phyloP scores from a whole-genome alignment of 92 coral and sea anemone genomes.

The Bergia puertoricense region DNA sequence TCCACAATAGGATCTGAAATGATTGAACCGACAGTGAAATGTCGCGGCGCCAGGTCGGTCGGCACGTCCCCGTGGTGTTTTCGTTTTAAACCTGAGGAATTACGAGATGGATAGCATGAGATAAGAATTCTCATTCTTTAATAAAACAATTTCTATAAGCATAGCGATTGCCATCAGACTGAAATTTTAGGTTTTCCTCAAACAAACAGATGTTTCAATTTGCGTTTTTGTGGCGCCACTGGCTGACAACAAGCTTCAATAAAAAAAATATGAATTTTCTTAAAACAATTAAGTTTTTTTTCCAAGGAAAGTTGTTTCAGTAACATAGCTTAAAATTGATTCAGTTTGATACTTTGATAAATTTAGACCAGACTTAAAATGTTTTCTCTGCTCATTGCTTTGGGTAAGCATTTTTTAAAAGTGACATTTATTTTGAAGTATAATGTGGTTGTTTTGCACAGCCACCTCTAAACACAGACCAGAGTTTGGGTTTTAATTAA shows the following conservation, averaged over 20 bases:
- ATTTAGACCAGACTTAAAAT: constrained; percentile 13
- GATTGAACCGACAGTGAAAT: constrained; percentile 57
- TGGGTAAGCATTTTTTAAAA: neutral
- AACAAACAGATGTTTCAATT: constrained; percentile 7
- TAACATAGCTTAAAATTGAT: constrained; percentile 6
- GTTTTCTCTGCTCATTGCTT: neutral
- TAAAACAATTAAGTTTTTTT: constrained; percentile 15
- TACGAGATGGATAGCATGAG: neutral
- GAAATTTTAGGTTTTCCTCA: constrained; percentile 3
- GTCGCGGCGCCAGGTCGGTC: constrained; percentile 48
- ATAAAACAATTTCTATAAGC: constrained; percentile 6
- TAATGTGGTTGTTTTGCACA: neutral
- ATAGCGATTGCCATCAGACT: neutral
- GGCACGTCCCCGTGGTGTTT: constrained; percentile 56
- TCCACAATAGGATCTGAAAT: constrained; percentile 63
- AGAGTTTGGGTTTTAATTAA: constrained; percentile 19
- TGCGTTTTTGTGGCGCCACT: constrained; percentile 18
- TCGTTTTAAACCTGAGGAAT: constrained; percentile 66
- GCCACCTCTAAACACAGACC: neutral
- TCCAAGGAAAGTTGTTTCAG: constrained; percentile 25
- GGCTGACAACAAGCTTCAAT: neutral
- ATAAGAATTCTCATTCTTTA: constrained; percentile 15
- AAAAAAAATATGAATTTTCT: constrained; percentile 17
- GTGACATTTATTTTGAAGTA: neutral
- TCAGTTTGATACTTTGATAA: constrained; percentile 33